Evolutionary conservation across 1,140 invertebrate genomes (phyloP), one percentile per base, ranked within the genome.

Genomic region (Neodiprion virginianus): DNA sequence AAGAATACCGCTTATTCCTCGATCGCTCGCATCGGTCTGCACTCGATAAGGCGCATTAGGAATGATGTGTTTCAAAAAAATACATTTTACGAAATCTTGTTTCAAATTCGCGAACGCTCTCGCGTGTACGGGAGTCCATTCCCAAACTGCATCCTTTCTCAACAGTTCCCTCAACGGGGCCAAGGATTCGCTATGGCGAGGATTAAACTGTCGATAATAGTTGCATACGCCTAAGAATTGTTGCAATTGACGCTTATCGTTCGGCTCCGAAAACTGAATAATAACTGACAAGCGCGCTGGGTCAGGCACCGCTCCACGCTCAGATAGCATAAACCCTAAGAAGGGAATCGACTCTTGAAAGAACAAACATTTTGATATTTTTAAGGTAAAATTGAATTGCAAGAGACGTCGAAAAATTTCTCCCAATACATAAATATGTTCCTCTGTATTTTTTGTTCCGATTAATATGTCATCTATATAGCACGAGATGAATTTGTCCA

Each of bases 241-340:
- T 67, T 73, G 72, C 5, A 75, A 49, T 50, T 79, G 67, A 75
- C 76, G 72, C 75, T 78, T 65, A 28, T 77, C 77, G 49, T 28
- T 75, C 1, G 78, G 81, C 48, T 12, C 67, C 1, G 85, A 75
- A 77, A 85, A 87, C 2, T 85, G 71, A 69, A 69, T 14, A 14
- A 89, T 78, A 1, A 75, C 79, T 1, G 72, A 40, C 0, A 87
- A 73, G 71, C 84, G 85, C 21, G 80, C 78, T 0, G 79, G 72
- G 75, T 85, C 76, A 9, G 84, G 80, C 69, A 71, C 65, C 12
- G 78, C 72, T 9, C 87, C 88, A 1, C 79, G 66, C 10, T 47
- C 17, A 17, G 73, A 72, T 17, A 86, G 69, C 7, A 80, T 73
- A 67, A 78, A 79, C 14, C 84, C 84, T 9, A 85, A 75, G 72